These are phyloP conservation scores for Pantala flavescens DNA, from an alignment of 1,140 invertebrate genomes.

Conservation along the genomic window DNA sequence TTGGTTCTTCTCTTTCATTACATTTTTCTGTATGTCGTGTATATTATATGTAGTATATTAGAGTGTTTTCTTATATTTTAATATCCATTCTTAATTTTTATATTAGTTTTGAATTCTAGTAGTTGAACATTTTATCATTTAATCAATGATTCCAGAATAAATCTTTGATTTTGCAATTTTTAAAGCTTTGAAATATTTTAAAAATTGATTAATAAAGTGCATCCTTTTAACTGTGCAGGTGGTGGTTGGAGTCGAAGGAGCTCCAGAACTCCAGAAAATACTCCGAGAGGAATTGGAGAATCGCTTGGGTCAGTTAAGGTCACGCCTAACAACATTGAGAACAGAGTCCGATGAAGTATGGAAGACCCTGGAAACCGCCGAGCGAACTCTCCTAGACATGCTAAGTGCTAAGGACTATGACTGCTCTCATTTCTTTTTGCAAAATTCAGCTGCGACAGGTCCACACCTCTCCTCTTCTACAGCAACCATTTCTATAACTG, in stretches of 20 bases:
- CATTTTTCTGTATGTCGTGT: too few relatives aligned
- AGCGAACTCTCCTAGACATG: conserved; percentile 76
- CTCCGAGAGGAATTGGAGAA: conserved; percentile 72
- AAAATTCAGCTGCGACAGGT: conserved; percentile 34
- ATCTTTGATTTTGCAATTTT: too few relatives aligned
- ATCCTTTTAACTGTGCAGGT: not conserved
- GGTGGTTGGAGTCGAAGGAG: conserved; percentile 22
- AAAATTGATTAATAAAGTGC: too few relatives aligned
- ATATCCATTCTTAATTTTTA: too few relatives aligned
- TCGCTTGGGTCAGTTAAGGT: conserved; percentile 66
- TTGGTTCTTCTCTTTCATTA: too few relatives aligned
- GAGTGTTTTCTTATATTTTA: too few relatives aligned
- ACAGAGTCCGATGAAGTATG: conserved; percentile 90
- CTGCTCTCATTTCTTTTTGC: conserved; percentile 58
- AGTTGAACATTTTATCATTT: too few relatives aligned
- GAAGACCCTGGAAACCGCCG: conserved; percentile 91
- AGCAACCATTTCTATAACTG: not conserved
- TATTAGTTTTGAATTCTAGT: too few relatives aligned
- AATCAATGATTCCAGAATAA: too few relatives aligned
- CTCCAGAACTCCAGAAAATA: conserved; percentile 48
- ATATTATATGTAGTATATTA: too few relatives aligned
- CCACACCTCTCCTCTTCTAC: not conserved
- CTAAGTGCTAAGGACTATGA: conserved; percentile 70
- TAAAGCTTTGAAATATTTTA: too few relatives aligned
- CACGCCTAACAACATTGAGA: conserved; percentile 64